Evolutionary conservation across 1,140 invertebrate species (phyloP), one percentile per base, ranked within the genome.

Genomic region (Cydia pomonella): DNA sequence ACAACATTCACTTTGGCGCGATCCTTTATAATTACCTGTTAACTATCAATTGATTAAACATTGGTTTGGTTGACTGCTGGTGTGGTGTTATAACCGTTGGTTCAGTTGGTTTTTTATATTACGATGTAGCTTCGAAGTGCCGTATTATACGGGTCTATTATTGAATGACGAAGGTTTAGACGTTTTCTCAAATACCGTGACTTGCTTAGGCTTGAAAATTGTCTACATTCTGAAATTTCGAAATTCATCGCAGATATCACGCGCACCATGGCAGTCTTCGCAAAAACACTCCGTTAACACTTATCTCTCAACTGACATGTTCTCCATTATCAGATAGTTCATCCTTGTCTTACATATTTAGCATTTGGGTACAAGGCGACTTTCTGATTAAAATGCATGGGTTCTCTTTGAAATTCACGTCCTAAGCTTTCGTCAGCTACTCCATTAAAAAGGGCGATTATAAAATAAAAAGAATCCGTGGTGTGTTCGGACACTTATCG

Each of bases 1-100:
- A 76, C 84, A 82, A 86, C 84, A 88, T 86, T 88, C 82, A 85
- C 84, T 85, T 79, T 66, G 76, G 80, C 77, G 79, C 78, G n/a
- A 33, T 38, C 76, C 74, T 74, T 80, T 82, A 83, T 84, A 82
- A 87, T 87, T 85, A 85, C 82, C 79, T 72, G 73, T 73, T 81
- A 77, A 80, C 81, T 83, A n/a, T 69, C 64, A 33, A 33, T 38
- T 38, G 27, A 69, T 69, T 33, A 33, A 64, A 33, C 63, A 59
- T 21, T 59, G 21, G 53, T 59, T 59, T 18, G n/a, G 47, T 50
- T 50, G 47, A 53, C 50, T 50, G 47, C n/a, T 21, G 50, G 0
- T 18, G 16, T 23, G 53, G 53, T 59, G 9, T 23, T 59, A 21
- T 18, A 59, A 59, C 53, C 21, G 21, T 59, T 23, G 41, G 12